phyloP scores from a whole-genome alignment of 2,113 vertebrate species.

The Eolophus roseicapilla region DNA sequence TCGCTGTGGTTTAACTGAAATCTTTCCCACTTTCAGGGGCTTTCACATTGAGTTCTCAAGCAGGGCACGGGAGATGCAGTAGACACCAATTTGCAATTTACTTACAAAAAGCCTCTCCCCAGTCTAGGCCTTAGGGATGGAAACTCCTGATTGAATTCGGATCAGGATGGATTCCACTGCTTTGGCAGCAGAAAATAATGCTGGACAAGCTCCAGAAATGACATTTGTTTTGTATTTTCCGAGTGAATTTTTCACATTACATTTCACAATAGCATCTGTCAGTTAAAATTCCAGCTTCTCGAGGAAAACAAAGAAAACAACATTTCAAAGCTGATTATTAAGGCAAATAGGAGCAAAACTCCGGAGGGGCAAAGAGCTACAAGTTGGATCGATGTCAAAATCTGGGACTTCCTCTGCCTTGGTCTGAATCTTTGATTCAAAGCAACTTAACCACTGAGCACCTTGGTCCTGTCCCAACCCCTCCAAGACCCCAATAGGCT shows the following conservation, averaged over 20 bases:
- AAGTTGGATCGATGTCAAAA: accelerated
- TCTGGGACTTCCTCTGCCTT: neutral
- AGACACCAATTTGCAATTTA: neutral
- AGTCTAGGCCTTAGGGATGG: neutral
- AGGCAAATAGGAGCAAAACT: neutral
- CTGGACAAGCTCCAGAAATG: neutral
- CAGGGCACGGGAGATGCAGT: neutral
- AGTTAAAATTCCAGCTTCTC: neutral
- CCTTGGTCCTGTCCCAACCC: neutral
- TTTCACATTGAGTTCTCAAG: neutral
- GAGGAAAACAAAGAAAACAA: neutral
- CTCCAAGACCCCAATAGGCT: neutral
- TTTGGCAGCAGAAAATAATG: neutral
- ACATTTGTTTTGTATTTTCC: slow-evolving; percentile 1
- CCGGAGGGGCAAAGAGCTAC: neutral
- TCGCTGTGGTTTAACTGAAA: neutral
- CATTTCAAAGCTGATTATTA: neutral
- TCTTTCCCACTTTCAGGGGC: neutral
- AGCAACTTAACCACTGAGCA: neutral
- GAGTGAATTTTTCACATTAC: neutral
- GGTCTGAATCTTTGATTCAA: neutral
- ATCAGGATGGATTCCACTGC: neutral
- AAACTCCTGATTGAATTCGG: neutral
- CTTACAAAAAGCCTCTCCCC: neutral
- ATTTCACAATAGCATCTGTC: neutral